Conservation (phyloP, 2,113 vertebrate species). For the Prunella himalayana region DNA sequence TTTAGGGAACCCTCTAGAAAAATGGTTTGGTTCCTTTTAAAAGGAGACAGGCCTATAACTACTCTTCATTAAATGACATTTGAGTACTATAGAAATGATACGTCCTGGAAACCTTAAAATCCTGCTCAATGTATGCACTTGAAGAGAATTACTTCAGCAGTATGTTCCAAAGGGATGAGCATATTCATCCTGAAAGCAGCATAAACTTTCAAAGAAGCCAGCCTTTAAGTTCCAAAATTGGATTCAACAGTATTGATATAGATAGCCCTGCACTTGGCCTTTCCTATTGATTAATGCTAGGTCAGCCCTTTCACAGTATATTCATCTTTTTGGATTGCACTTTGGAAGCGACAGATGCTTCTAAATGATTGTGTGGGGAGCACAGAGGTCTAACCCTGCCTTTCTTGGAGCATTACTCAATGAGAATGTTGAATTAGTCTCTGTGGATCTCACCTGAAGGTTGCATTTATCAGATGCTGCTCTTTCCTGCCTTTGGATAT, state of each 20-base stretch:
- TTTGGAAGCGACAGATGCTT: not conserved
- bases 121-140: not conserved
- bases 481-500: not conserved
- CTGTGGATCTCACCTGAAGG: not conserved
- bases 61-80: not conserved
- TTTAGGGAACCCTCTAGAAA: not conserved
- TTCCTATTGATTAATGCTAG: slow-evolving; percentile 12
- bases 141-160: not conserved
- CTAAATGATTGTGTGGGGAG: not conserved
- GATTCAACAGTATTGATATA: not conserved
- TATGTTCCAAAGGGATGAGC: not conserved
- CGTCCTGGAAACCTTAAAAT: not conserved
- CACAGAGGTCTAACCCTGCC: not conserved
- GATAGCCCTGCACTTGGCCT: not conserved
- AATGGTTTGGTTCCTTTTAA: not conserved
- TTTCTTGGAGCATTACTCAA: not conserved
- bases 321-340: slow-evolving; percentile 2
- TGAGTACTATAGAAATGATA: not conserved
- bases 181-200: not conserved
- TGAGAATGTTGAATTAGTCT: not conserved
- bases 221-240: not conserved
- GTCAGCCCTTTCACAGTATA: slow-evolving; percentile 10
- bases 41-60: not conserved
- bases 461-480: not conserved
- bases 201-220: not conserved